phyloP scores from a whole-genome alignment of 1,140 invertebrate species.

The Mya arenaria region DNA sequence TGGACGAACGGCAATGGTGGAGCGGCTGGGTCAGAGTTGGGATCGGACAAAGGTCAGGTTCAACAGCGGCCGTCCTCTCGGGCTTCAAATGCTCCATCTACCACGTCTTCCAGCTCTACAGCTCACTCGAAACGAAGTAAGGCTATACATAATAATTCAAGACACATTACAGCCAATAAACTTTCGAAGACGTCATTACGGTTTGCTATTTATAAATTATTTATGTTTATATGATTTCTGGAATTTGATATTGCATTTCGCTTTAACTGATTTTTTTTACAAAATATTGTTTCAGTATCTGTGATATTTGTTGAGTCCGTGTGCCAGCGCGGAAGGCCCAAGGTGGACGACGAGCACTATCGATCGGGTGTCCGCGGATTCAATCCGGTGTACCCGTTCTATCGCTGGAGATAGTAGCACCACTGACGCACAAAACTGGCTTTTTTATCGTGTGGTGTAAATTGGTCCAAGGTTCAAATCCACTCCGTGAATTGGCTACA shows the following conservation, averaged over 20 bases:
- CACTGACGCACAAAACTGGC: no score
- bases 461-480: no score
- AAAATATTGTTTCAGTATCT: conserved; percentile 16
- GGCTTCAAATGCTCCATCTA: conserved; percentile 37
- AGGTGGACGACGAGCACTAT: no score
- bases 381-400: no score
- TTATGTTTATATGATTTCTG: background rate
- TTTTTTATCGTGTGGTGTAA: no score
- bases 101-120: conserved; percentile 34
- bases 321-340: conserved; percentile 6
- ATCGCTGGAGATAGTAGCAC: no score
- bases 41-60: background rate
- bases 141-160: background rate
- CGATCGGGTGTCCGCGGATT: no score
- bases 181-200: background rate
- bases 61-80: conserved; percentile 20
- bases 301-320: conserved; percentile 40
- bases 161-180: background rate
- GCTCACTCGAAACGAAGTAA: conserved; percentile 17
- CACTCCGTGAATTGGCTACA: no score
- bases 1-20: background rate
- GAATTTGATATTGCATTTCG: background rate
- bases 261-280: background rate
- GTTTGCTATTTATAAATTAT: background rate
- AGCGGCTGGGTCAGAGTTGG: background rate